Base-by-base conservation (phyloP, 2,113 vertebrate genomes). In the Euleptes europaea region DNA sequence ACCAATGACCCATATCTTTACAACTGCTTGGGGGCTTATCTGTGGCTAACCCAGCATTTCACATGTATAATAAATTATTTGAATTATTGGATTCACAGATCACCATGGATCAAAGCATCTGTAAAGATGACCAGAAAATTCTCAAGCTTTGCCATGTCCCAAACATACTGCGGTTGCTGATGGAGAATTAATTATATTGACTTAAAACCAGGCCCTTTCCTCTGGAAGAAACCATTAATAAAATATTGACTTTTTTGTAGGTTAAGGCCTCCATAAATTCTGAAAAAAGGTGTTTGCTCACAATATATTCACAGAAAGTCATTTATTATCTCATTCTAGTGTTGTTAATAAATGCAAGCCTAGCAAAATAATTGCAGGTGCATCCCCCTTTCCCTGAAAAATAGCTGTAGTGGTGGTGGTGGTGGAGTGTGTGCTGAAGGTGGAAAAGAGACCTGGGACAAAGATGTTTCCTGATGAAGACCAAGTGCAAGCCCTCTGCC, bases 231-330 rank as follows among this genome's bases (percentile, higher is more conserved):
- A 84, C 92, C 60, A 78, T 88, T 91, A 91, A 87, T 84, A 88
- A 90, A 90, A 73, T 83, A 91, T 26, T 85, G 83, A 92, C 73
- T 90, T 15, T 85, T 92, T 88, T 90, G 87, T 88, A 90, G 91
- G 89, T 60, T 84, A 90, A 86, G 82, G 84, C 47, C 74, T 89
- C 82, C 86, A 74, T 66, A 79, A 88, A 86, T 33, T 60, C 21
- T 66, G 76, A 44, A 57, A 65, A 80, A 49, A 74, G 47, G 9
- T 74, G 84, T 23, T 85, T 90, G 28, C 38, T 11, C 60, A 75
- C 40, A 88, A 82, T 91, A 84, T 26, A 5, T 23, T 88, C 38
- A 63, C 67, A 84, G 85, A 82, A 88, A 90, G 84, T 83, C 73
- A 82, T 81, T 84, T 51, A 51, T 73, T 92, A 91, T 90, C 82